Base-by-base conservation (phyloP, 2,113 vertebrate genomes). In the Ailurus styani region DNA sequence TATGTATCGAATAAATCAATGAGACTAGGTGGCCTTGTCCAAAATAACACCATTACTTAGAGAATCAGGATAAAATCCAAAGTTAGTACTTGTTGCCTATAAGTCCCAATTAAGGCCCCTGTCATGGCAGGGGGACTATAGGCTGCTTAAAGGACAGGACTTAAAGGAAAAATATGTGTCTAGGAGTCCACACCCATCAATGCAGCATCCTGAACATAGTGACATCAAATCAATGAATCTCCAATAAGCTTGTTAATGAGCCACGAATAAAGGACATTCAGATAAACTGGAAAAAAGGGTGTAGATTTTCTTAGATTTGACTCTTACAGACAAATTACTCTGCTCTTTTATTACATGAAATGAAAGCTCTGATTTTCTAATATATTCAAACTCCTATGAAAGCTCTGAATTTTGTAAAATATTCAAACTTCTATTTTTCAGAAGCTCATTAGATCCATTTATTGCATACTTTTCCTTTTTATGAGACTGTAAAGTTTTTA, bases 401-500 rank as follows among this genome's bases (percentile, higher is more conserved):
- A 90, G 8, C 9, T 95, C 10, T 54, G 14, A 62, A 70, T 70
- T 62, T 37, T 91, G 34, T 54, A 34, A 81, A 60, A 50, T 29
- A 78, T 70, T 47, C 66, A 93, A 81, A 86, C 7, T 91, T 5
- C 1, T 72, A 73, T 47, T 96, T 45, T 95, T 83, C 42, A 84
- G 45, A 47, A 77, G 37, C 29, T 91, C 40, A 82, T 86, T 88
- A 64, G 50, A 45, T 82, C 9, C 42, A 91, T 82, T 93, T 52
- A 73, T 81, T 91, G 20, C 9, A 77, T 57, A 50, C 12, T 72
- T 91, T 81, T 8, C 23, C 64, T 96, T 84, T 90, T 62, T 95
- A 70, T 13, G 27, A 91, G 40, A 91, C 83, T 95, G 11, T 7
- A 62, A 40, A 55, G 3, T 42, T 96, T 97, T 97, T 97, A 45